A percentile compares a stretch with the other conserved stretches of the same genome.
These are phyloP conservation scores for Acrocephalus kingi DNA, from an alignment of 2,113 vertebrate genomes.

Conservation along the genomic window DNA sequence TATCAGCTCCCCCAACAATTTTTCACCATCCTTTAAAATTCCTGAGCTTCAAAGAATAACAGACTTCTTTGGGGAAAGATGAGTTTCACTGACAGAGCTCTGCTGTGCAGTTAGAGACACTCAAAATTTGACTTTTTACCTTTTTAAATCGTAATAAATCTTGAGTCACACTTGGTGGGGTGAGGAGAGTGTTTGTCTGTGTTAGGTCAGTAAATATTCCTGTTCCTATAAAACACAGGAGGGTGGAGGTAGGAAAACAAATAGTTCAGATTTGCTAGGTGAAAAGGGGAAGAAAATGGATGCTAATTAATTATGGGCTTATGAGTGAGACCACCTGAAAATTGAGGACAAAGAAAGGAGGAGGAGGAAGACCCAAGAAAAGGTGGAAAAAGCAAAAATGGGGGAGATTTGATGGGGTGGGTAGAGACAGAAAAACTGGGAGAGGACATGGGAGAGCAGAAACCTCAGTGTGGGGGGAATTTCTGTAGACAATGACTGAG, in stretches of 20 bases:
- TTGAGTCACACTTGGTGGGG: too few species aligned
- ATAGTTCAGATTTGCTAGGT: not conserved
- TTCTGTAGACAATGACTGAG: not conserved
- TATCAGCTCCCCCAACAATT: not conserved
- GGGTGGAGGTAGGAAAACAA: not conserved
- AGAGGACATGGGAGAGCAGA: not conserved
- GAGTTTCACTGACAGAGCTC: not conserved
- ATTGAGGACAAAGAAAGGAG: not conserved
- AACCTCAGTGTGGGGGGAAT: not conserved
- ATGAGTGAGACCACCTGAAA: not conserved
- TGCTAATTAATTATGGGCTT: not conserved
- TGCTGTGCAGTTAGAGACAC: not conserved
- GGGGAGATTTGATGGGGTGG: not conserved
- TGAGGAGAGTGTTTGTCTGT: not conserved
- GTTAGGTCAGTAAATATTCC: not conserved
- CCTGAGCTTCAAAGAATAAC: not conserved
- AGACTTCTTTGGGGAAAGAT: not conserved
- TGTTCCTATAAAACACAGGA: not conserved
- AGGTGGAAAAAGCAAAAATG: not conserved
- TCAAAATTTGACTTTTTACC: not conserved
- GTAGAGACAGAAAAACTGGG: not conserved
- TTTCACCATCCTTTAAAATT: not conserved
- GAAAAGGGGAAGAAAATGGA: not conserved
- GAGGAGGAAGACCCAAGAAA: not conserved
- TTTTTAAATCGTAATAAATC: not conserved